phyloP scores from a whole-genome alignment of 1,140 invertebrate species.

The Megathymus violae region DNA sequence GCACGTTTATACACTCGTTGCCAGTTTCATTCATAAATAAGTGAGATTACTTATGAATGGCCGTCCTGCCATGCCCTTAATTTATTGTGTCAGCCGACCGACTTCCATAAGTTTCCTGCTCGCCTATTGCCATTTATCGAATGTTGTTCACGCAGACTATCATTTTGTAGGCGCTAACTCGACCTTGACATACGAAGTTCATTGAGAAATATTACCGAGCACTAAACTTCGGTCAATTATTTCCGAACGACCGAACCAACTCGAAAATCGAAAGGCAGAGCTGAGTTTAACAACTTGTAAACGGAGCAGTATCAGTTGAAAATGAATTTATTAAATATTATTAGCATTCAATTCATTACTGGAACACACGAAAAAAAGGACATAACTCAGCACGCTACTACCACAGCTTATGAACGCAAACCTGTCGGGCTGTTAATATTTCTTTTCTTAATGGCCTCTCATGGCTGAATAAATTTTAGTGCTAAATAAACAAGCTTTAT shows the following conservation, averaged over 20 bases:
- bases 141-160: conserved; percentile 60
- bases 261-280: conserved; percentile 38
- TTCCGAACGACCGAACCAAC: conserved; percentile 38
- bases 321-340: conserved; percentile 61
- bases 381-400: conserved; percentile 57
- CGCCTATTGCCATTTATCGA: conserved; percentile 74
- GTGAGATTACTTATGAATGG: conserved; percentile 75
- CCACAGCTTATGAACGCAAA: conserved; percentile 62
- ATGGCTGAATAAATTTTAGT: conserved; percentile 76
- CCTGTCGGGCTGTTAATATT: conserved; percentile 67
- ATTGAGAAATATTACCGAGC: conserved; percentile 57
- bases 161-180: conserved; percentile 63
- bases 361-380: conserved; percentile 53
- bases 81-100: conserved; percentile 64
- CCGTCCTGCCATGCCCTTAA: conserved; percentile 62
- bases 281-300: conserved; percentile 38
- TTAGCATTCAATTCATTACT: conserved; percentile 65
- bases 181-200: conserved; percentile 71
- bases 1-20: conserved; percentile 57
- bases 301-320: conserved; percentile 39
- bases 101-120: conserved; percentile 73
- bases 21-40: conserved; percentile 78
- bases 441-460: conserved; percentile 68
- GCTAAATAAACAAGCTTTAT: conserved; percentile 80
- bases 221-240: conserved; percentile 52